Percentiles rank a stretch among this genome's conserved stretches.
Conservation (phyloP, 92 coral and sea anemone genomes). For the Scolanthus callimorphus region DNA sequence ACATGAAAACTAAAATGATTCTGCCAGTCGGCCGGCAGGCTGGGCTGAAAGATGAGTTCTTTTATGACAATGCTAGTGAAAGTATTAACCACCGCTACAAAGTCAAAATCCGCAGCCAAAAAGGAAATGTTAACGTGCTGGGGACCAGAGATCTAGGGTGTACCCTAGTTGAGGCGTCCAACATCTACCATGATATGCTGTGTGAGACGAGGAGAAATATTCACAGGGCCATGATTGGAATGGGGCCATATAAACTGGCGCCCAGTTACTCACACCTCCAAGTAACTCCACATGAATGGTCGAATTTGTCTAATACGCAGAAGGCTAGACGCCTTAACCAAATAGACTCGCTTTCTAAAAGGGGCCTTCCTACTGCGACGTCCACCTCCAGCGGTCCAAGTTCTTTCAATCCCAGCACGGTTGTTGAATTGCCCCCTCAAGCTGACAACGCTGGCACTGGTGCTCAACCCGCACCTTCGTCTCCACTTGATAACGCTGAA, state of each 20-base stretch:
- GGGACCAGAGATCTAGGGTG: slow-evolving; percentile 5
- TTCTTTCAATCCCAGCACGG: no score
- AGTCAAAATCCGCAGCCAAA: slow-evolving; percentile 10
- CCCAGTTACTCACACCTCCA: slow-evolving; percentile 16
- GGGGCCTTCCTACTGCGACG: no score
- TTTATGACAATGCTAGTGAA: slow-evolving; percentile 28
- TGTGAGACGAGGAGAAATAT: slow-evolving; percentile 10
- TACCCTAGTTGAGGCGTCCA: slow-evolving; percentile 23
- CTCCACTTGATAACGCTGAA: neutral
- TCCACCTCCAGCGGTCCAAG: no score
- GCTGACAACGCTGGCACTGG: slow-evolving; percentile 1
- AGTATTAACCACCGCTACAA: slow-evolving; percentile 30
- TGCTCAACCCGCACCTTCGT: slow-evolving; percentile 9
- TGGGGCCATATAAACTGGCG: slow-evolving; percentile 21
- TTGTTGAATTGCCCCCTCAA: no score
- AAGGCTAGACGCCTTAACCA: no score
- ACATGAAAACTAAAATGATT: slow-evolving; percentile 30
- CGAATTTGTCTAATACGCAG: no score
- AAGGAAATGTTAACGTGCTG: slow-evolving; percentile 8
- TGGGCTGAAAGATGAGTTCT: slow-evolving; percentile 23
- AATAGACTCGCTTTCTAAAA: no score
- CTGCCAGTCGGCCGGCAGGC: slow-evolving; percentile 13
- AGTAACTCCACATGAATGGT: neutral
- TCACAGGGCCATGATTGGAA: slow-evolving; percentile 20
- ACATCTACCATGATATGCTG: slow-evolving; percentile 16